These are phyloP conservation scores for Leucosticte australis DNA, from an alignment of 2,113 vertebrate species.

Conservation along the genomic window DNA sequence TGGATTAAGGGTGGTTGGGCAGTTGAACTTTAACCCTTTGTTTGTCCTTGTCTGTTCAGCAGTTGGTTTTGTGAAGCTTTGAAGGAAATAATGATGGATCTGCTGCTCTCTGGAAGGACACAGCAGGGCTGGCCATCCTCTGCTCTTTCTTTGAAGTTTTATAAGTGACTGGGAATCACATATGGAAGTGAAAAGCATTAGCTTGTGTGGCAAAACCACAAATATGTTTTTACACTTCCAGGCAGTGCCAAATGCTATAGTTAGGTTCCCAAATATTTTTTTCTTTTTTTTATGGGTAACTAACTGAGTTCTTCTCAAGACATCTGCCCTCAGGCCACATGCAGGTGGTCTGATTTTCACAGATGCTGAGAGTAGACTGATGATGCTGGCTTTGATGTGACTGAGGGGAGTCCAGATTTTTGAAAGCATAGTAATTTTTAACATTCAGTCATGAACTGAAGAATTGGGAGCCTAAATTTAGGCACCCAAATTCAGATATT, in stretches of 20 bases:
- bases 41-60: background rate
- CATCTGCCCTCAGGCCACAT: background rate
- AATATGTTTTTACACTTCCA: background rate
- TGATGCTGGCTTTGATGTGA: background rate
- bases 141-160: background rate
- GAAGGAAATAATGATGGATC: background rate
- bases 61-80: background rate
- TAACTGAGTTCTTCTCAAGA: background rate
- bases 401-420: background rate
- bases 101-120: rapidly evolving
- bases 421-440: background rate
- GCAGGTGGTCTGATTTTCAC: background rate
- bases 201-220: background rate
- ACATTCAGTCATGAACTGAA: background rate
- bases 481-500: background rate
- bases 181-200: background rate
- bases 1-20: background rate
- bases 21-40: background rate
- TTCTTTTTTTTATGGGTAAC: background rate
- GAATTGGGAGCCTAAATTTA: background rate
- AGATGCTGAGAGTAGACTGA: background rate
- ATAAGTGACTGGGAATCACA: background rate
- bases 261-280: background rate
- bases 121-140: background rate
- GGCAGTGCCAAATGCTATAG: background rate